Base-by-base conservation (phyloP, 2,888 invertebrate genomes). In the Alloplasta piceator region DNA sequence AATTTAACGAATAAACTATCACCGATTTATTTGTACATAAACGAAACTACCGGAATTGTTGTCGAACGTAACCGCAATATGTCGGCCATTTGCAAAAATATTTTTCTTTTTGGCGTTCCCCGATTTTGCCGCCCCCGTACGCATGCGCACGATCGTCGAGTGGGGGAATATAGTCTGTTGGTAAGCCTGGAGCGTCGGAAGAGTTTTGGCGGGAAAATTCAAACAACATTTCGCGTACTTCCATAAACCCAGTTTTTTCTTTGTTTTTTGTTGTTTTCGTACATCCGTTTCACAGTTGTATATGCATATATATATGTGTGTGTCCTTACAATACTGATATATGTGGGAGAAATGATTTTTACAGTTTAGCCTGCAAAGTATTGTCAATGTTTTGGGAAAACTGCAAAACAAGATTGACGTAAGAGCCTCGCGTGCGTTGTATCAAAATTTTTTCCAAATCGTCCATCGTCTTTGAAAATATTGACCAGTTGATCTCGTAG, bases 341-440 rank as follows among this genome's bases (percentile, higher is more conserved):
- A 36, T 41, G 43, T 38, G 10, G 9, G 52, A 75, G 79, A 48
- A 67, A 66, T 70, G 73, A 74, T 81, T 84, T 85, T 87, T 85
- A 90, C 78, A 90, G 78, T 78, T 92, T 92, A 68, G 92, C 89
- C 84, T 86, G 89, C 36, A 89, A 76, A 78, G 83, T 86, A 76
- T 78, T 78, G 46, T 86, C 73, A 50, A 76, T 77, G 14, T 84
- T 82, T 71, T 86, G 78, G 72, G 86, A 83, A 68, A 89, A 58
- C 12, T 80, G 82, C 10, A 88, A 82, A 64, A 83, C 63, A 38
- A 87, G 72, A 14, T 89, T 84, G 67, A 86, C 64, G 61, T 90
- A 92, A 5, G 86, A 89, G 78, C 88, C 89, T 38, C 74, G 75
- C 39, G 88, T 82, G 70, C 84, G 85, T 68, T 86, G 79, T 50